Evolutionary conservation across 2,888 invertebrate genomes (phyloP), one percentile per base, ranked within the genome.

Genomic region (Nematopogon swammerdamellus): DNA sequence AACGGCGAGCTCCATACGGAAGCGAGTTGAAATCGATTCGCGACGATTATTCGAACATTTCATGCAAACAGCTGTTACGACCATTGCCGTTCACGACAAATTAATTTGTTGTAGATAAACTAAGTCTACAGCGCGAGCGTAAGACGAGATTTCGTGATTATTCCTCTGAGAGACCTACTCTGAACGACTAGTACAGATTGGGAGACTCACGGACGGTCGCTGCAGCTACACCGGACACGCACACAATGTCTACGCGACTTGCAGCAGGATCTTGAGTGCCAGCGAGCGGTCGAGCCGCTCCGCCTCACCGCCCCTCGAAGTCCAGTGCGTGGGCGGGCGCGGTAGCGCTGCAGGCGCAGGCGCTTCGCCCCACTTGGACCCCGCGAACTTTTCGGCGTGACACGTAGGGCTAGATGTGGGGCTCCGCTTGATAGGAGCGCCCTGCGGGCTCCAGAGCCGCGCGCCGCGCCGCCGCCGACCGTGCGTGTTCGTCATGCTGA

Each of bases 321-420:
- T 83, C 92, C 92, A 92, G 71, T 88, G 89, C 56, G 83, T 82
- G 52, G 92, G 92, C 60, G 92, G 92, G 65, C 86, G 88, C 52
- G 92, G 92, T 63, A 92, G 74, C 55, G 87, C 86, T 59, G 85
- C 85, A 45, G 92, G 89, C 51, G 89, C 85, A 48, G 92, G 92
- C 50, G 92, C 88, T 58, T 89, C 89, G 62, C 89, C 89, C 80
- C 91, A 92, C 70, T 91, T 91, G 65, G 90, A 88, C 63, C 86
- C 90, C 56, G 91, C 91, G 67, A 71, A 75, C 36, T 36, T 36
- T 3, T 36, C 36, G 4, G 36, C 36, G 36, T 36, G 36, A 14
- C 36, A 14, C 11, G 36, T 6, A 14, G 36, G 36, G n/a, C 36
- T 36, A 4, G 36, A 4, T 3, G 8, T 8, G 36, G 14, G 11